phyloP scores from a whole-genome alignment of 1,140 invertebrate genomes.

The Tetramorium parvispinum region DNA sequence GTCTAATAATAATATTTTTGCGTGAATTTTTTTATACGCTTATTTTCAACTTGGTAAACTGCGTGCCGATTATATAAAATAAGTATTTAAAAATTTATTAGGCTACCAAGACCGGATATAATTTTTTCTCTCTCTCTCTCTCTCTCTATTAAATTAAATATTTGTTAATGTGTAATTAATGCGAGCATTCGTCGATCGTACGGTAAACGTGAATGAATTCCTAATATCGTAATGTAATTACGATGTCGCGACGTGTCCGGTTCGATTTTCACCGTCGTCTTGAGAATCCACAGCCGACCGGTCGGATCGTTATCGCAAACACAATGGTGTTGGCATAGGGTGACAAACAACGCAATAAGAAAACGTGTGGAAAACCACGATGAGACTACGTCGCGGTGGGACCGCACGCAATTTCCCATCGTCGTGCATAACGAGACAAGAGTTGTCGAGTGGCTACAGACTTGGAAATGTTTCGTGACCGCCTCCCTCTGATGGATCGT shows the following conservation, averaged over 20 bases:
- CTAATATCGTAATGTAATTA: not conserved
- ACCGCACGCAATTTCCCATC: not conserved
- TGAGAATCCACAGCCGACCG: not conserved
- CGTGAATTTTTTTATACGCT: no score
- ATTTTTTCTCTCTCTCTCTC: no score
- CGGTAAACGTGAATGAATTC: not conserved
- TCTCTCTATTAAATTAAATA: no score
- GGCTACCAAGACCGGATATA: no score
- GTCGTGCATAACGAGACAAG: constrained; percentile 16
- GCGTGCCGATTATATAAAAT: no score
- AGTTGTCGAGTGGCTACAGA: constrained; percentile 23
- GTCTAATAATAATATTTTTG: no score
- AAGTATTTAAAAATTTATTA: no score
- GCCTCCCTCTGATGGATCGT: constrained; percentile 27
- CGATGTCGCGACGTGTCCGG: not conserved
- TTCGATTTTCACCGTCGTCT: not conserved
- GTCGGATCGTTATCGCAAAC: not conserved
- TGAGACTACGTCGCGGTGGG: not conserved
- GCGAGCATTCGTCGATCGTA: not conserved
- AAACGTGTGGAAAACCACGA: not conserved
- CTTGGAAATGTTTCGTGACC: constrained; percentile 53
- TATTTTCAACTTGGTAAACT: no score
- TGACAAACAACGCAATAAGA: not conserved
- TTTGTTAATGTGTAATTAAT: not conserved
- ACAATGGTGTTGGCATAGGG: not conserved